These are phyloP conservation scores for Auanema freiburgensis DNA, from an alignment of 2,888 invertebrate species.

Conservation along the genomic window DNA sequence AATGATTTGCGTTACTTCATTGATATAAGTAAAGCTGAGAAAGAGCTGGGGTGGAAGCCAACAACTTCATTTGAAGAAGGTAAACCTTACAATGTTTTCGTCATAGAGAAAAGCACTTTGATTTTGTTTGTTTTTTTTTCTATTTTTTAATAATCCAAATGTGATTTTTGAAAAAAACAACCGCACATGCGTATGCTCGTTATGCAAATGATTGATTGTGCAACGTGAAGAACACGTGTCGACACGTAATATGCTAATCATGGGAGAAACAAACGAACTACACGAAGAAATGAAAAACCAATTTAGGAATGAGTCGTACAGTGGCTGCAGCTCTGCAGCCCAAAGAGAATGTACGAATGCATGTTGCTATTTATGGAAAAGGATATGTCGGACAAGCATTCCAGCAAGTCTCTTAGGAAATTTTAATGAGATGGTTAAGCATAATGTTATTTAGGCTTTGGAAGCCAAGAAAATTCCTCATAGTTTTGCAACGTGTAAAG, in stretches of 20 bases:
- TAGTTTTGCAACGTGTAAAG: conserved; percentile 48
- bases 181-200: too few relatives aligned
- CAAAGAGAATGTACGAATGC: conserved; percentile 48
- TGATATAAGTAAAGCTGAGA: conserved; percentile 54
- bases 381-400: conserved; percentile 37
- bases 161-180: too few relatives aligned
- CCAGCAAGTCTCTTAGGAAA: conserved; percentile 5
- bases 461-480: conserved; percentile 43
- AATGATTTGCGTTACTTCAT: conserved; percentile 62
- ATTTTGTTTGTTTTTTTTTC: too few relatives aligned
- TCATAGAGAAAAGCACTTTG: too few relatives aligned
- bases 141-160: too few relatives aligned
- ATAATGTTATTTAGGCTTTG: conserved; percentile 37
- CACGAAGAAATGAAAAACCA: conserved; percentile 6
- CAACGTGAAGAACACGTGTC: too few relatives aligned
- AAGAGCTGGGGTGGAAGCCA: conserved; percentile 57
- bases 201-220: too few relatives aligned
- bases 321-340: conserved; percentile 48
- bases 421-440: conserved; percentile 45
- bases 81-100: conserved; percentile 5
- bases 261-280: background rate
- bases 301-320: conserved; percentile 48
- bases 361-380: conserved; percentile 57
- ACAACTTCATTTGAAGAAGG: conserved; percentile 55
- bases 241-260: too few relatives aligned